These are phyloP conservation scores for Hypotaenidia okinawae DNA, from an alignment of 2,797 vertebrate species.

Conservation along the genomic window DNA sequence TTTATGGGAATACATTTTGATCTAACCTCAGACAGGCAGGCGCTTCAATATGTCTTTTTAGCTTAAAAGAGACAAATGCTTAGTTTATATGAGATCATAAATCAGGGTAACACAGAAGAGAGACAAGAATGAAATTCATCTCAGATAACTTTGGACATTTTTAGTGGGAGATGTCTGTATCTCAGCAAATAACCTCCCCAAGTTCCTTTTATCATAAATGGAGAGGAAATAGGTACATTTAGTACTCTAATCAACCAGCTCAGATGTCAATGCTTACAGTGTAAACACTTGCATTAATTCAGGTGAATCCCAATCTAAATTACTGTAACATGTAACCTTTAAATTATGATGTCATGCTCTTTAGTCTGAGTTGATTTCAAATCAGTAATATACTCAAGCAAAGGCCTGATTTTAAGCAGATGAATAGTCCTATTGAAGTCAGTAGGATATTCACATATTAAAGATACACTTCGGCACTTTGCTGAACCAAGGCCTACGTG, in stretches of 20 bases:
- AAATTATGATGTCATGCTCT: not conserved
- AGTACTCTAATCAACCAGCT: not conserved
- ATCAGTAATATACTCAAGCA: not conserved
- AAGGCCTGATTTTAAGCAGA: not conserved
- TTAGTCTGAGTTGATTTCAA: not conserved
- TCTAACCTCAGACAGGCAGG: not conserved
- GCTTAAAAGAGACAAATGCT: not conserved
- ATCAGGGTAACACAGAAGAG: not conserved
- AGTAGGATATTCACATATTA: not conserved
- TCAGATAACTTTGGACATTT: not conserved
- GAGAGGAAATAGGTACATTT: conserved; percentile 8
- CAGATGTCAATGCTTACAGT: not conserved
- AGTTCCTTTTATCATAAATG: not conserved
- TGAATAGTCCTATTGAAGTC: conserved; percentile 5
- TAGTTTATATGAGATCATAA: not conserved
- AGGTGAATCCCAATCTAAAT: not conserved
- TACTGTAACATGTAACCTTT: not conserved
- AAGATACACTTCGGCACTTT: not conserved
- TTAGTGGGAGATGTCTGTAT: not conserved
- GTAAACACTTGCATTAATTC: conserved; percentile 10
- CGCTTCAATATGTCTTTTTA: not conserved
- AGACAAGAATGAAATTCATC: not conserved
- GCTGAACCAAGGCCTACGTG: not conserved
- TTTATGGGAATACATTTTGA: not conserved
- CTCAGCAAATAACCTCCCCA: not conserved